These are phyloP conservation scores for Danaus melanippus DNA, from an alignment of 1,140 invertebrate genomes.

Conservation along the genomic window DNA sequence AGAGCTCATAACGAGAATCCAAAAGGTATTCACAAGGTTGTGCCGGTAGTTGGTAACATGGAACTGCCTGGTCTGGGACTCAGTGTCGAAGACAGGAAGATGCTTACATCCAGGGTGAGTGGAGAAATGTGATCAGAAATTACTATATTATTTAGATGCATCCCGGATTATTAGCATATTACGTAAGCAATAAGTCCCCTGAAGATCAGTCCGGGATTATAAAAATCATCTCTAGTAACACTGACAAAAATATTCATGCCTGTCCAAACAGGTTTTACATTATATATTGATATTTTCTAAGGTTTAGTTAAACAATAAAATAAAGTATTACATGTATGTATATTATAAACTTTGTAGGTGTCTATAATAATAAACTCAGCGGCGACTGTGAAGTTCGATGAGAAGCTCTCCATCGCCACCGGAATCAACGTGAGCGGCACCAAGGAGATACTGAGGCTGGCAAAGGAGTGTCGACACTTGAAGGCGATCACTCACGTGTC, in stretches of 20 bases:
- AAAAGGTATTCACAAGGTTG: slow-evolving; percentile 74
- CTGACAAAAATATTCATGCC: too few species aligned
- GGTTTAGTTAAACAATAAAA: neutral
- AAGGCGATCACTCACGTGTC: slow-evolving; percentile 81
- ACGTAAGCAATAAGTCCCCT: too few species aligned
- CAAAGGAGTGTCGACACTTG: slow-evolving; percentile 73
- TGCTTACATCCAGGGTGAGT: slow-evolving; percentile 73
- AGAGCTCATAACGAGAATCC: slow-evolving; percentile 60
- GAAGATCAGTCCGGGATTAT: too few species aligned
- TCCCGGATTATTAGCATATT: too few species aligned
- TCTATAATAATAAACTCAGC: slow-evolving; percentile 91
- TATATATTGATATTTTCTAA: too few species aligned
- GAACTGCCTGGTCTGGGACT: slow-evolving; percentile 79
- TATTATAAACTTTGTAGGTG: slow-evolving; percentile 50
- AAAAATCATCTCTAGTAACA: too few species aligned
- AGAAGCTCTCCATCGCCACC: slow-evolving; percentile 79
- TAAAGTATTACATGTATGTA: neutral
- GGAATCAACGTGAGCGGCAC: slow-evolving; percentile 77
- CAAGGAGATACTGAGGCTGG: slow-evolving; percentile 75
- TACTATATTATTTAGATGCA: too few species aligned
- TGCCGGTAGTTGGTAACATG: slow-evolving; percentile 79
- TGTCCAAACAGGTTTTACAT: too few species aligned
- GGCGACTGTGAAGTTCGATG: slow-evolving; percentile 90
- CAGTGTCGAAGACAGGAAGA: slow-evolving; percentile 72
- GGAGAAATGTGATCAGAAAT: too few species aligned